Conservation (phyloP, 2,888 invertebrate species). For the Drosophila eohydei region DNA sequence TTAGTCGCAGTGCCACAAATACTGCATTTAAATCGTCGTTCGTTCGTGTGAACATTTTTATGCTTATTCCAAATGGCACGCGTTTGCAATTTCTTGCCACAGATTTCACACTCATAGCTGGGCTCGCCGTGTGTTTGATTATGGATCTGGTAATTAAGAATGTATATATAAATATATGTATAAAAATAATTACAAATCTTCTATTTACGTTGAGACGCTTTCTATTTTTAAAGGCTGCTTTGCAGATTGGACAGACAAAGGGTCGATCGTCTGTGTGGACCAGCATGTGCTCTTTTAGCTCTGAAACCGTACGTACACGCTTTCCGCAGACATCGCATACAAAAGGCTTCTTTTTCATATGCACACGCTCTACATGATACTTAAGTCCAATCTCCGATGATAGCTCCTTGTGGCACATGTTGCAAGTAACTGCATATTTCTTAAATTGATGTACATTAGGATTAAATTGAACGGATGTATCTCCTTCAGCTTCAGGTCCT, state of each 20-base stretch:
- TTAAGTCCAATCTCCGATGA: conserved; percentile 36
- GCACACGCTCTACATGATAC: conserved; percentile 75
- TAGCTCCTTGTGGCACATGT: conserved; percentile 40
- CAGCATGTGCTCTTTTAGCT: conserved; percentile 85
- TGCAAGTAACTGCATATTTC: conserved; percentile 17
- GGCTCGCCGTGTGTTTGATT: conserved; percentile 85
- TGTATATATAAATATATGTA: neutral
- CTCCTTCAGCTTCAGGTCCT: neutral
- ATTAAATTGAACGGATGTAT: neutral
- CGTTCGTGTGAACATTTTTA: conserved; percentile 82
- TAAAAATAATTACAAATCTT: neutral
- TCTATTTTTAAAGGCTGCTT: conserved; percentile 82
- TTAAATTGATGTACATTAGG: neutral
- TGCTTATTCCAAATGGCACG: conserved; percentile 85
- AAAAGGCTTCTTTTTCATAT: conserved; percentile 83
- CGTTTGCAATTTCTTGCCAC: conserved; percentile 84
- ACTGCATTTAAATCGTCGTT: conserved; percentile 82
- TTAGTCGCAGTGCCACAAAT: conserved; percentile 82
- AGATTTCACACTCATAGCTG: conserved; percentile 84
- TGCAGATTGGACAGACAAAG: conserved; percentile 84
- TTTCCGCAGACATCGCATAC: conserved; percentile 86
- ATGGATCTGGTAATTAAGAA: conserved; percentile 75
- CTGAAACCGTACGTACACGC: conserved; percentile 85
- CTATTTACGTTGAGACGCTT: conserved; percentile 74
- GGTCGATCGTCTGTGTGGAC: conserved; percentile 85